These are phyloP conservation scores for Epirrhoe alternata DNA, from an alignment of 2,888 invertebrate genomes.

Conservation along the genomic window DNA sequence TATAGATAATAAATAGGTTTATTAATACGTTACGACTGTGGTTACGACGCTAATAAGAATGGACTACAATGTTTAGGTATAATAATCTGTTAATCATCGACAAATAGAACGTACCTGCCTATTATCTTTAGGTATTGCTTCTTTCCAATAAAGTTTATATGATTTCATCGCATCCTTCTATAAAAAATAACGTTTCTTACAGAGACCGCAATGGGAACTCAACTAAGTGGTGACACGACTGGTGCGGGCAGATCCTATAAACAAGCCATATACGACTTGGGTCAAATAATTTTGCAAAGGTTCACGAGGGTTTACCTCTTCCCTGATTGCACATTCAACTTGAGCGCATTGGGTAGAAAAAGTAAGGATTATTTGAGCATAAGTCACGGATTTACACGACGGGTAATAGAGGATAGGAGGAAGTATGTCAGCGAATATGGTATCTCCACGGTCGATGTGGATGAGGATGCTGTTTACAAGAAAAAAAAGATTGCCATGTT, in stretches of 20 bases:
- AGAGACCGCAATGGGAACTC: conserved; percentile 89
- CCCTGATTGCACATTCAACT: conserved; percentile 78
- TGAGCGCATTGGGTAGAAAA: conserved; percentile 74
- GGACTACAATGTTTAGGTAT: too few species aligned
- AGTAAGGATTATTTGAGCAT: conserved; percentile 69
- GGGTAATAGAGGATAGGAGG: conserved; percentile 65
- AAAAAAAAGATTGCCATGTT: conserved; percentile 84
- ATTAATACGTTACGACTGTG: too few species aligned
- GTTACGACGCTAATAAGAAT: too few species aligned
- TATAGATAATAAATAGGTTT: too few species aligned
- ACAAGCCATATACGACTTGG: conserved; percentile 78
- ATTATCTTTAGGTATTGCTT: not conserved
- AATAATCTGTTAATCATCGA: too few species aligned
- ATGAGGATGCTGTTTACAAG: conserved; percentile 48
- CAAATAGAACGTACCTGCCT: too few species aligned
- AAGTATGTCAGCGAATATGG: conserved; percentile 44
- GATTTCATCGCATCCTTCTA: too few species aligned
- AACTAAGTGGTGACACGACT: conserved; percentile 75
- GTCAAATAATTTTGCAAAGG: conserved; percentile 63
- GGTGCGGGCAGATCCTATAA: conserved; percentile 81
- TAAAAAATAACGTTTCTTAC: conserved; percentile 1
- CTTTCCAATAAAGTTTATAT: too few species aligned
- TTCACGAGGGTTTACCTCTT: conserved; percentile 84
- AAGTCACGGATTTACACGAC: conserved; percentile 71
- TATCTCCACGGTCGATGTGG: conserved; percentile 35